Evolutionary conservation across 2,113 vertebrate genomes (phyloP), one percentile per base, ranked within the genome.

Genomic region (Laticauda colubrina): DNA sequence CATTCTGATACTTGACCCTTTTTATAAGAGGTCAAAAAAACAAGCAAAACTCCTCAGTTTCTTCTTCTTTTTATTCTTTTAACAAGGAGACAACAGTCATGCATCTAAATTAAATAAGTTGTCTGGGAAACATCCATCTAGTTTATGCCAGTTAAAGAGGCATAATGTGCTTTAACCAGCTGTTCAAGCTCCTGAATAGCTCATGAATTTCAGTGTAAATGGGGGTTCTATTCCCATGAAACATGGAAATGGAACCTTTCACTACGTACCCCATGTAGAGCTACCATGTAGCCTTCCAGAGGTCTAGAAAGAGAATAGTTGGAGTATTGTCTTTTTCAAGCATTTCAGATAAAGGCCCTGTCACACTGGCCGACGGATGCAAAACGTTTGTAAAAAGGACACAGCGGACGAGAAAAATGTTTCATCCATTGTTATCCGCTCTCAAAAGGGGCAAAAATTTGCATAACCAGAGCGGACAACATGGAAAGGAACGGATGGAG

Each of bases 111-210:
- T 94, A 96, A 96, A 93, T 92, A 57, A 95, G n/a, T n/a, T n/a
- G n/a, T 91, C 90, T 90, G 92, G 88, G 69, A 92, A 93, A 92
- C 64, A 61, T 94, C 93, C 91, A 53, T 94, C 94, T 95, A 93
- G 94, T 96, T 95, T 96, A 93, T 90, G 95, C 92, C 69, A 89
- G 90, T 91, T 95, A 92, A 95, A 94, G 95, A 95, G 95, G 90
- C 95, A 94, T 91, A 94, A 93, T 96, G 86, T 95, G 89, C 93
- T 91, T 56, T 91, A 96, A 93, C 94, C 94, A 96, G 94, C 94
- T 96, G 93, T 96, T 96, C 90, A 90, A 55, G 57, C 64, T 94
- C 89, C 64, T 92, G 94, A 94, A 94, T 0, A 53, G 69, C 95
- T 69, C 93, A 92, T 91, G 61, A 92, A 89, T 95, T 96, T 91